Conservation (phyloP, 2,113 vertebrate species). For the Catagonus wagneri region DNA sequence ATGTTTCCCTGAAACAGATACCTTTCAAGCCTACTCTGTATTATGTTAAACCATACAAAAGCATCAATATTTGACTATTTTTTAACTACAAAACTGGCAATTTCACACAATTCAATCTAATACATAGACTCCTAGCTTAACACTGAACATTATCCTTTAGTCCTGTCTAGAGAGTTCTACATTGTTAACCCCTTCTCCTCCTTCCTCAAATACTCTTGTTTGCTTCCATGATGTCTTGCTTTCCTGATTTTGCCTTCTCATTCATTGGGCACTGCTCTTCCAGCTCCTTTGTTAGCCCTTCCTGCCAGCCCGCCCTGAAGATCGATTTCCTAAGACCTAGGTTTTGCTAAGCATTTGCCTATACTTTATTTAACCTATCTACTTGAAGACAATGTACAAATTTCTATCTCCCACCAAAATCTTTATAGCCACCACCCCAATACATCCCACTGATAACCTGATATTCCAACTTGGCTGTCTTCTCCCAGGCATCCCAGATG, state of each 20-base stretch:
- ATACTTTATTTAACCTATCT: constrained; percentile 16
- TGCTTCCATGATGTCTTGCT: neutral
- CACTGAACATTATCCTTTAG: neutral
- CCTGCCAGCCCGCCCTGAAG: neutral
- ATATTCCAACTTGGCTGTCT: neutral
- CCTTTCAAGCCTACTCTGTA: neutral
- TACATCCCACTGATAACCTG: constrained; percentile 16
- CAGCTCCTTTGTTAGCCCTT: neutral
- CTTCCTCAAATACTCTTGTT: neutral
- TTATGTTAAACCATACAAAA: neutral
- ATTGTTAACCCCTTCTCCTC: neutral
- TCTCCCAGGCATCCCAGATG: neutral
- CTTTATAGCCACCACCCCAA: neutral
- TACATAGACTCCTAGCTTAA: constrained; percentile 1
- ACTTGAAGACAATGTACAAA: neutral
- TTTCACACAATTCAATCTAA: neutral
- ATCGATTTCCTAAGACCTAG: neutral
- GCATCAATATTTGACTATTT: neutral
- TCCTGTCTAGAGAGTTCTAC: neutral
- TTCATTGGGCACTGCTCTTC: neutral
- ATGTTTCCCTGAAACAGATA: constrained; percentile 9
- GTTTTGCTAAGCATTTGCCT: neutral
- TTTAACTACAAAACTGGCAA: neutral
- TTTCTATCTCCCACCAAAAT: neutral
- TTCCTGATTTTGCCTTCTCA: neutral